Percentiles rank a stretch among this genome's conserved stretches.
Evolutionary conservation across 1,140 invertebrate genomes (phyloP).

Genomic region (Pseudomyrmex pallidus): DNA sequence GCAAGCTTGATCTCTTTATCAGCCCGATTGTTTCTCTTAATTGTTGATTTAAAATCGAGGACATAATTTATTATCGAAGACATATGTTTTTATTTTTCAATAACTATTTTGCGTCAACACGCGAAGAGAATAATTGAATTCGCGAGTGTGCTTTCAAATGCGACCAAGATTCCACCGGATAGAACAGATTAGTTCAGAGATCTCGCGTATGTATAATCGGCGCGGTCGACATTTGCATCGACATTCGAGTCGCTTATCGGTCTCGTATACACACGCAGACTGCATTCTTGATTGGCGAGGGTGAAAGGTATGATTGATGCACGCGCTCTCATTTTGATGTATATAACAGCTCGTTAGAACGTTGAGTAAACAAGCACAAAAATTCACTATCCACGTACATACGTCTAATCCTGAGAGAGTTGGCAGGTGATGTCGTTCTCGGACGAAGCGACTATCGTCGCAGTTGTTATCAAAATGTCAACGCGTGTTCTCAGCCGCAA

Average conservation of each 20-base stretch:
- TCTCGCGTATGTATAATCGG: constrained; percentile 9
- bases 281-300: neutral
- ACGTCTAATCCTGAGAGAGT: constrained; percentile 31
- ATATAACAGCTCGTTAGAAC: constrained; percentile 45
- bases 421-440: constrained; percentile 32
- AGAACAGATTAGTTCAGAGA: constrained; percentile 20
- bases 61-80: too few species aligned
- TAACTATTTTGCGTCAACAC: too few species aligned
- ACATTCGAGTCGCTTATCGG: constrained; percentile 25
- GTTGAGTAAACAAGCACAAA: constrained; percentile 19
- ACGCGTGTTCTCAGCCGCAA: neutral
- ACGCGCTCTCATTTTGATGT: neutral
- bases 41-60: too few species aligned
- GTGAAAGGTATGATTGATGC: constrained; percentile 44
- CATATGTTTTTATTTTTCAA: too few species aligned
- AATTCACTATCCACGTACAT: neutral
- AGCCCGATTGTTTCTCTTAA: too few species aligned
- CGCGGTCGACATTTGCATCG: constrained; percentile 19
- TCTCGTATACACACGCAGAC: neutral
- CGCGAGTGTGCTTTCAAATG: neutral
- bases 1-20: too few species aligned
- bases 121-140: neutral
- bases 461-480: constrained; percentile 1
- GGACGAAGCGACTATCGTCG: constrained; percentile 31
- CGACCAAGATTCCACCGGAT: constrained; percentile 2